These are phyloP conservation scores for Halcyon chelicuti DNA, from an alignment of 2,797 vertebrate genomes.

Conservation along the genomic window DNA sequence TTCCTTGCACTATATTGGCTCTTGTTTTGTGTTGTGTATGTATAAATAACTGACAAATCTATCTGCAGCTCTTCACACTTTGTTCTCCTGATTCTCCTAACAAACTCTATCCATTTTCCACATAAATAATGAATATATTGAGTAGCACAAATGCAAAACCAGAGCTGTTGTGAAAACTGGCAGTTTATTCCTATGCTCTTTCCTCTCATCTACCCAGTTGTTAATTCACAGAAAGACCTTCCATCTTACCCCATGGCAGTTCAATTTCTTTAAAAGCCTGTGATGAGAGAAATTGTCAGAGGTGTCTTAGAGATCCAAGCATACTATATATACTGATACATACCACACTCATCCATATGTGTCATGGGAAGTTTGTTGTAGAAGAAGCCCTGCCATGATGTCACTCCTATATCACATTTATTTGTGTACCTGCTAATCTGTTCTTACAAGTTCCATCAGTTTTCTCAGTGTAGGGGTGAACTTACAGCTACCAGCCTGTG, in stretches of 20 bases:
- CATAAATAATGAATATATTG: background rate
- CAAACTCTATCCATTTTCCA: background rate
- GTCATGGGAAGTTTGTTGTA: background rate
- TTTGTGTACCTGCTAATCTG: background rate
- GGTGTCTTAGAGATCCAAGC: background rate
- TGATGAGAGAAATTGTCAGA: background rate
- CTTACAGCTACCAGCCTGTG: background rate
- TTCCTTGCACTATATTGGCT: background rate
- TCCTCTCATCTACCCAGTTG: background rate
- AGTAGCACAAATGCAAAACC: background rate
- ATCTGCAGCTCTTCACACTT: background rate
- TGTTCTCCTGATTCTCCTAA: background rate
- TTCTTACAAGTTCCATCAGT: background rate
- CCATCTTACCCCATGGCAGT: background rate
- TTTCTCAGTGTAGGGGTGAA: background rate
- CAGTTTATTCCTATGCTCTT: background rate
- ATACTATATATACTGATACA: background rate
- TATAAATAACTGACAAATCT: background rate
- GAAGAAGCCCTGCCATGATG: background rate
- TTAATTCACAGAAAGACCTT: background rate
- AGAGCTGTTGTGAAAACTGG: background rate
- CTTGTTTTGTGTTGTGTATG: background rate
- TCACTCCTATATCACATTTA: background rate
- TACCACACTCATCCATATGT: background rate
- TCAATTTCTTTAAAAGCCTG: constrained; percentile 45